Evolutionary conservation across 2,888 invertebrate species (phyloP).

Genomic region (Willowsia nigromaculata): DNA sequence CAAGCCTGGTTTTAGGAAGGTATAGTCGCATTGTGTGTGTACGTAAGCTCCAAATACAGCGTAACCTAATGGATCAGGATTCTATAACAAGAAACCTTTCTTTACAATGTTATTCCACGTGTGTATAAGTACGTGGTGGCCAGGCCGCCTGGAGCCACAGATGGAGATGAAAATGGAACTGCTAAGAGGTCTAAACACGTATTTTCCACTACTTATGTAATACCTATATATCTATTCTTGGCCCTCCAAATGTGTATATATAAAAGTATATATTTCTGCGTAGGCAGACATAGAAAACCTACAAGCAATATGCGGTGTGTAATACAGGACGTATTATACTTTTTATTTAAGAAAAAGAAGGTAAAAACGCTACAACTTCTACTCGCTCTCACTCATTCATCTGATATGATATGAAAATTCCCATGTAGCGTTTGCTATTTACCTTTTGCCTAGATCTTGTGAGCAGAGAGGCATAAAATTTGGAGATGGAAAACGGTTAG

Average conservation of each 20-base stretch:
- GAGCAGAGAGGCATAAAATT: conserved; percentile 67
- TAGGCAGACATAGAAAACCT: background rate
- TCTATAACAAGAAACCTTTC: background rate
- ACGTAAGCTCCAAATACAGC: background rate
- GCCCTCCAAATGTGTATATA: background rate
- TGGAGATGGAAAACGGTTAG: conserved; percentile 62
- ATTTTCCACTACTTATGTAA: background rate
- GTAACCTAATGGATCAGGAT: background rate
- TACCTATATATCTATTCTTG: background rate
- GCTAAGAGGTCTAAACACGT: conserved; percentile 52
- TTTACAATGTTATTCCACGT: conserved; percentile 12
- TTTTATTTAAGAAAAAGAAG: conserved; percentile 10
- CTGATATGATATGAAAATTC: conserved; percentile 38
- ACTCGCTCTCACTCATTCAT: background rate
- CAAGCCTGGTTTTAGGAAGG: background rate
- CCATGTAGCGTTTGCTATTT: conserved; percentile 47
- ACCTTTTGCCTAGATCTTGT: conserved; percentile 50
- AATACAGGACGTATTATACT: background rate
- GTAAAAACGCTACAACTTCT: conserved; percentile 19
- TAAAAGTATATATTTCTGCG: background rate
- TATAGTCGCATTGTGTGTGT: no score
- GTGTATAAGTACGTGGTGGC: conserved; percentile 38
- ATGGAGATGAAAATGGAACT: conserved; percentile 60
- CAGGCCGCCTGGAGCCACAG: conserved; percentile 62
- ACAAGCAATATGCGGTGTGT: no score